phyloP scores from a whole-genome alignment of 2,113 vertebrate genomes.

The Crocuta crocuta region DNA sequence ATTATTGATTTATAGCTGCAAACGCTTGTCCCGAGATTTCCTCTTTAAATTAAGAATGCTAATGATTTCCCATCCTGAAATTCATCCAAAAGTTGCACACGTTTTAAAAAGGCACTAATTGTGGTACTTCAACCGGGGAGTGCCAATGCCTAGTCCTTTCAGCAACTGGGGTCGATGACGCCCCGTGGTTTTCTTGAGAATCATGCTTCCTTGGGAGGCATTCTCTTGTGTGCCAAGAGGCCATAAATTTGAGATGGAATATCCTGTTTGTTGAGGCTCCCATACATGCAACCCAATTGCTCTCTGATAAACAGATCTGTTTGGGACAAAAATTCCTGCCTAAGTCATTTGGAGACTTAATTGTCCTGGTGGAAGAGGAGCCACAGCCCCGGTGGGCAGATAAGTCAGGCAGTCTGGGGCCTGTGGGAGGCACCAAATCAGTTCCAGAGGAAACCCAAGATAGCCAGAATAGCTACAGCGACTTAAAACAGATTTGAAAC shows the following conservation, averaged over 20 bases:
- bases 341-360: not conserved
- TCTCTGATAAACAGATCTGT: slow-evolving; percentile 57
- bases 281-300: not conserved
- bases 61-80: slow-evolving; percentile 58
- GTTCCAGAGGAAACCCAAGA: not conserved
- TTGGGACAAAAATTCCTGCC: not conserved
- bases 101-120: not conserved
- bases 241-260: not conserved
- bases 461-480: not conserved
- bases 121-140: not conserved
- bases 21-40: slow-evolving; percentile 53
- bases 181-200: fast-evolving
- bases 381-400: fast-evolving
- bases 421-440: not conserved
- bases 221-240: not conserved
- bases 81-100: slow-evolving; percentile 29
- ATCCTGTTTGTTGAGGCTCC: slow-evolving; percentile 41
- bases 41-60: slow-evolving; percentile 67
- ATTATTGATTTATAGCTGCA: slow-evolving; percentile 55
- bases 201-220: not conserved
- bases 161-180: not conserved
- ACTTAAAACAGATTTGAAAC: not conserved
- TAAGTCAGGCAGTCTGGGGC: not conserved
- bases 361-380: not conserved
- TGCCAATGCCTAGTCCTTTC: not conserved